Percentiles rank a stretch among this genome's conserved stretches.
phyloP scores from a whole-genome alignment of 2,888 invertebrate genomes.

The Oxycera nigricornis region DNA sequence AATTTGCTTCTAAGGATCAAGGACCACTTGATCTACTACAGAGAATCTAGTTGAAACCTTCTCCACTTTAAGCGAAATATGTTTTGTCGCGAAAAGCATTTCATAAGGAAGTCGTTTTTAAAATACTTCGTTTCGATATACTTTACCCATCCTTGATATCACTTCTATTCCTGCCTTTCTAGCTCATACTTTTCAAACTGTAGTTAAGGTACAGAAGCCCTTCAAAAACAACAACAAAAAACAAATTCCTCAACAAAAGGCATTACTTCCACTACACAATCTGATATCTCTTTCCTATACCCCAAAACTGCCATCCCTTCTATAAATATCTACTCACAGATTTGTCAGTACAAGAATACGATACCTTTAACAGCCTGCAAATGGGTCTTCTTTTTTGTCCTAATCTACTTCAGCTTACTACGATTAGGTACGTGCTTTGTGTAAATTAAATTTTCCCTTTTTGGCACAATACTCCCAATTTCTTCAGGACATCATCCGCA shows the following conservation, averaged over 20 bases:
- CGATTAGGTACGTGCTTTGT: slow-evolving; percentile 40
- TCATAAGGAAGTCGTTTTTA: no score
- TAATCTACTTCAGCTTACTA: slow-evolving; percentile 34
- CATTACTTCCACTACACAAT: not conserved
- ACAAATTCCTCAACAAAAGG: not conserved
- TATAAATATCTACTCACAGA: slow-evolving; percentile 15
- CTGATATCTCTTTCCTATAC: not conserved
- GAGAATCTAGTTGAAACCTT: no score
- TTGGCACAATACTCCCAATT: not conserved
- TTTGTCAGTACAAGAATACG: slow-evolving; percentile 5
- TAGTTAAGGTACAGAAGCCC: no score
- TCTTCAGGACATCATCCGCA: slow-evolving; percentile 18
- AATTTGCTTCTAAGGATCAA: no score
- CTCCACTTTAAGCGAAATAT: no score
- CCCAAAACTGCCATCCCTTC: not conserved
- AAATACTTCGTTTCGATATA: no score
- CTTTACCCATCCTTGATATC: no score
- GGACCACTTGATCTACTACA: no score
- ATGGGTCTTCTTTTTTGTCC: slow-evolving; percentile 22
- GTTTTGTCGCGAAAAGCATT: no score
- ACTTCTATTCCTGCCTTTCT: no score
- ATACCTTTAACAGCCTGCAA: slow-evolving; percentile 26
- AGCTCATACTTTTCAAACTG: no score
- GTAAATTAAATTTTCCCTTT: slow-evolving; percentile 35
- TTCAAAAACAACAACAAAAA: not conserved